Conservation (phyloP, 30 jellyfish, hydroid and myxozoan species). For the Pseudorhiza aurosa region DNA sequence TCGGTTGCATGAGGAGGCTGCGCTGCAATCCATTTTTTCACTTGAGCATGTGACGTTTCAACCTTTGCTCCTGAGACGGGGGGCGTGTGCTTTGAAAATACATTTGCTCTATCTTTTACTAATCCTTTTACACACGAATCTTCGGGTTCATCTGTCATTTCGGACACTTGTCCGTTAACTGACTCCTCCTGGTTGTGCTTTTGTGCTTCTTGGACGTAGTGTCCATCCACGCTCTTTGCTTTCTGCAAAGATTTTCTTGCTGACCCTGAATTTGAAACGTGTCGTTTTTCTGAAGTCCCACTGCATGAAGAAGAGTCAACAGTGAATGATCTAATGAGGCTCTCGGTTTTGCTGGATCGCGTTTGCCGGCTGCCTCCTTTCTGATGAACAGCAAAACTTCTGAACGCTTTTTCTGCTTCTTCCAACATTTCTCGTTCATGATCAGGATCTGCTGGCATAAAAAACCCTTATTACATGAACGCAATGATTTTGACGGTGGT, state of each 20-base stretch:
- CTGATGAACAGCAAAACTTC: slow-evolving; percentile 52
- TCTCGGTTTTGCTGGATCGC: slow-evolving; percentile 61
- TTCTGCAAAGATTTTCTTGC: neutral
- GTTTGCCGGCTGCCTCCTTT: slow-evolving; percentile 19
- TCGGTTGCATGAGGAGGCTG: slow-evolving; percentile 22
- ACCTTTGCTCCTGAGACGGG: slow-evolving; percentile 23
- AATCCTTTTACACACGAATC: slow-evolving; percentile 27
- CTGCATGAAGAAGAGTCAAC: slow-evolving; percentile 18
- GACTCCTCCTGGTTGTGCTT: neutral
- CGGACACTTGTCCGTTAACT: neutral
- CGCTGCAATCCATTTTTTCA: slow-evolving; percentile 67
- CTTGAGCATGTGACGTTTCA: slow-evolving; percentile 38
- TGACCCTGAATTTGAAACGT: neutral
- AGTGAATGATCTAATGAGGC: slow-evolving; percentile 68
- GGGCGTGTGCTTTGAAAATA: slow-evolving; percentile 34
- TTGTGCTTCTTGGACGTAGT: neutral
- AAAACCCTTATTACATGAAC: no score
- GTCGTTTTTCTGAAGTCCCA: slow-evolving; percentile 17
- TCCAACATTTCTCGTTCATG: slow-evolving; percentile 67
- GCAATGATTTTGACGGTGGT: no score
- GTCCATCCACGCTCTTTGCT: slow-evolving; percentile 17
- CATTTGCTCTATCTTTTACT: slow-evolving; percentile 52
- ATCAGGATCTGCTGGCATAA: slow-evolving; percentile 71
- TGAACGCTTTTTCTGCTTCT: slow-evolving; percentile 72
- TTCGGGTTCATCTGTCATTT: neutral